These are phyloP conservation scores for Mallateleia sp. DNA, from an alignment of 2,888 invertebrate genomes.

Conservation along the genomic window DNA sequence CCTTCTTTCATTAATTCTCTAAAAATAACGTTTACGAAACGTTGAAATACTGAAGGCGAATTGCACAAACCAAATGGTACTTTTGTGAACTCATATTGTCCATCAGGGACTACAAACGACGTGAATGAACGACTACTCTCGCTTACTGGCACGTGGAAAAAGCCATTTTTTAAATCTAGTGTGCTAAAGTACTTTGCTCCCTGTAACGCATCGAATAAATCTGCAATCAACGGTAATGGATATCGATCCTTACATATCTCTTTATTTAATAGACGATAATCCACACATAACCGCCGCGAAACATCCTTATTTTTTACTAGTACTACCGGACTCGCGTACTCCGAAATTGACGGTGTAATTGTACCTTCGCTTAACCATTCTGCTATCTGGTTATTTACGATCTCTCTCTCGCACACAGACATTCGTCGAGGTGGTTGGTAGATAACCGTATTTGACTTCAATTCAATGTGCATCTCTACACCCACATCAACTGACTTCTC, in stretches of 20 bases:
- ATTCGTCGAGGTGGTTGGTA: background rate
- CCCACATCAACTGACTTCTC: slow-evolving; percentile 6
- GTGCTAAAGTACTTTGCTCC: background rate
- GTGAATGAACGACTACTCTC: background rate
- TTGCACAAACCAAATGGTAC: no score
- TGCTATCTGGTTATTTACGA: background rate
- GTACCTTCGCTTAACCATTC: no score
- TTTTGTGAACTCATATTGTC: no score
- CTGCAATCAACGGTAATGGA: background rate
- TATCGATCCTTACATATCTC: background rate
- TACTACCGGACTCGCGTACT: background rate
- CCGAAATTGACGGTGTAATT: no score
- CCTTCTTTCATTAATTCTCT: no score
- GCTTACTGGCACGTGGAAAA: background rate
- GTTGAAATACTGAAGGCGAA: no score
- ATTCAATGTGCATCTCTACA: slow-evolving; percentile 27
- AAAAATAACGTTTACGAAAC: no score
- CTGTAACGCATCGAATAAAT: background rate
- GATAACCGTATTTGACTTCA: background rate
- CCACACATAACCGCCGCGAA: background rate
- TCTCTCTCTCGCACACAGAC: background rate
- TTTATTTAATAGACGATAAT: background rate
- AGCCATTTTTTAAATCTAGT: background rate
- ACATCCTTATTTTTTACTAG: background rate
- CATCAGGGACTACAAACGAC: background rate